A percentile compares a stretch with the other conserved stretches of the same genome.
Conservation (phyloP, 2,113 vertebrate species). For the Gila orcuttii region DNA sequence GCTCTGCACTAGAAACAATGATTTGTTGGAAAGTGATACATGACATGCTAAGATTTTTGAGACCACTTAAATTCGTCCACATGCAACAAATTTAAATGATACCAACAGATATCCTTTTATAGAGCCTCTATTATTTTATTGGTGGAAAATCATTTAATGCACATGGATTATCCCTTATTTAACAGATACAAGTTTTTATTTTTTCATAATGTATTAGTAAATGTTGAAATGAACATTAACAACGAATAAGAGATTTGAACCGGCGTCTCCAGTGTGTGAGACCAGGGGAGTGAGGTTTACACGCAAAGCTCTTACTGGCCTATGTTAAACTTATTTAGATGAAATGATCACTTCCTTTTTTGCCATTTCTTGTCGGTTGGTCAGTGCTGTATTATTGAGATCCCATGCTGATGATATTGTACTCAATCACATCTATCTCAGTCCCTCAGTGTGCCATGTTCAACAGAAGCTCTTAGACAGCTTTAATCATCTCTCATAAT, state of each 20-base stretch:
- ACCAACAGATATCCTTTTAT: neutral
- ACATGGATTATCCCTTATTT: too few species aligned
- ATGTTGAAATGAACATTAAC: too few species aligned
- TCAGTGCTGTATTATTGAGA: neutral
- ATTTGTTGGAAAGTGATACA: neutral
- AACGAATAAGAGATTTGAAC: too few species aligned
- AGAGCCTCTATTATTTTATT: neutral
- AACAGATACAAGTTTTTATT: too few species aligned
- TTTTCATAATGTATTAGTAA: too few species aligned
- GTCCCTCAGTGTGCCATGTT: neutral
- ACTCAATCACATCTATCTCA: neutral
- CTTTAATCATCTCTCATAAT: constrained; percentile 11
- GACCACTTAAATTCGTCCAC: neutral
- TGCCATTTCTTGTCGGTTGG: too few species aligned
- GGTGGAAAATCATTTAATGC: too few species aligned
- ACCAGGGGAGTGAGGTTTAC: too few species aligned
- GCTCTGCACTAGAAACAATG: neutral
- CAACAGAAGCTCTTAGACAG: neutral
- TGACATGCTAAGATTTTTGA: neutral
- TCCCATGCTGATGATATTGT: neutral
- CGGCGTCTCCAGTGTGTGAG: too few species aligned
- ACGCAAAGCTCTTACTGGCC: too few species aligned
- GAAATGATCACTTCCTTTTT: neutral
- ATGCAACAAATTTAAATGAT: neutral
- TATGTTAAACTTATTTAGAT: neutral